Evolutionary conservation across 2,888 invertebrate genomes (phyloP).

Genomic region (Diaperis boleti): DNA sequence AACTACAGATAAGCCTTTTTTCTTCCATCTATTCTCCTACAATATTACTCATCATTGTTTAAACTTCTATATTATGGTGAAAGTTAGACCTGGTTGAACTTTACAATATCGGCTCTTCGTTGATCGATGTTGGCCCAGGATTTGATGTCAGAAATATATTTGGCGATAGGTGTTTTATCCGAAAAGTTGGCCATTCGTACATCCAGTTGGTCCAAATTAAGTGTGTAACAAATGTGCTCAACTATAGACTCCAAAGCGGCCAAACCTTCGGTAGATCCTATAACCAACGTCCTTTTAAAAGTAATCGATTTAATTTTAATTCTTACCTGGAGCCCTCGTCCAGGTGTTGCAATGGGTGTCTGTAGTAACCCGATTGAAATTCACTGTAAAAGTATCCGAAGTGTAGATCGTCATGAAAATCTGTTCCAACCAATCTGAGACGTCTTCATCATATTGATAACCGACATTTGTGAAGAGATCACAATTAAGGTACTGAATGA

Average conservation of each 20-base stretch:
- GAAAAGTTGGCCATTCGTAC: slow-evolving; percentile 71
- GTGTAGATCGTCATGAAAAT: slow-evolving; percentile 71
- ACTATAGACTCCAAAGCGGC: slow-evolving; percentile 74
- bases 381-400: slow-evolving; percentile 66
- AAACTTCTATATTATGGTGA: slow-evolving; percentile 68
- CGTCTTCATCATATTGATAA: slow-evolving; percentile 69
- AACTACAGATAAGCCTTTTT: slow-evolving; percentile 77
- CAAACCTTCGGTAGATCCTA: slow-evolving; percentile 75
- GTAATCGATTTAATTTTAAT: too few species aligned
- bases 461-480: slow-evolving; percentile 71
- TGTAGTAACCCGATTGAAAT: slow-evolving; percentile 69
- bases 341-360: slow-evolving; percentile 76
- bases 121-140: slow-evolving; percentile 70
- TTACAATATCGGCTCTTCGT: slow-evolving; percentile 70
- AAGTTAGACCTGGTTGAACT: too few species aligned
- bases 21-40: slow-evolving; percentile 83
- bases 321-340: slow-evolving; percentile 75
- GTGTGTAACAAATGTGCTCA: slow-evolving; percentile 73
- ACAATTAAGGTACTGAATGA: slow-evolving; percentile 75
- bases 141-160: slow-evolving; percentile 72
- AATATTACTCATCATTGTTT: slow-evolving; percentile 5
- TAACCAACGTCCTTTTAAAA: slow-evolving; percentile 8
- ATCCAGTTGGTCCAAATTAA: slow-evolving; percentile 71
- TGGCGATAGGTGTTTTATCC: slow-evolving; percentile 57
- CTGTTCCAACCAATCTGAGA: slow-evolving; percentile 49